A percentile compares a stretch with the other conserved stretches of the same genome.
Conservation (phyloP, 2,888 invertebrate species). For the Escarpia spicata region DNA sequence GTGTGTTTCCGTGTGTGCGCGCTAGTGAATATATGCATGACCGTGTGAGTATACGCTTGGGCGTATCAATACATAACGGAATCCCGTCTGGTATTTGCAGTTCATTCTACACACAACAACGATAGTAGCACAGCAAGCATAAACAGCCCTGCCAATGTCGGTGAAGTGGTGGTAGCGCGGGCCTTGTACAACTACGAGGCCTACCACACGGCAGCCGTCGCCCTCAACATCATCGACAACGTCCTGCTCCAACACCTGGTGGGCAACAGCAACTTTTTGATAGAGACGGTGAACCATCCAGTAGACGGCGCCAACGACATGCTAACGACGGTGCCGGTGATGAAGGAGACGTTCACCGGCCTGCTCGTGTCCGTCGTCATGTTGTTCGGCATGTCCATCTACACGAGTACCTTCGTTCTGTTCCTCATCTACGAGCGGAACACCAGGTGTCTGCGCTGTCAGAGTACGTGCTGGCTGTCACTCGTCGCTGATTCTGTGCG, state of each 20-base stretch:
- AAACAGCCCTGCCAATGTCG: background rate
- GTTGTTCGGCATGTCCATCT: background rate
- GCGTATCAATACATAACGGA: background rate
- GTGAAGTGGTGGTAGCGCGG: background rate
- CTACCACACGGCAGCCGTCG: background rate
- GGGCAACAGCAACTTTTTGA: background rate
- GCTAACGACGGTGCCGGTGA: background rate
- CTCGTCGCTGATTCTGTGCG: background rate
- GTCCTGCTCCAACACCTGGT: background rate
- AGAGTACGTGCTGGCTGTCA: background rate
- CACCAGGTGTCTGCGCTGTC: background rate
- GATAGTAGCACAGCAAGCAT: background rate
- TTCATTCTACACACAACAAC: background rate
- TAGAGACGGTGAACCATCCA: background rate
- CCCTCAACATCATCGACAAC: background rate
- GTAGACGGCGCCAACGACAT: background rate
- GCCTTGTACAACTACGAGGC: background rate
- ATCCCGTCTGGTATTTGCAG: background rate
- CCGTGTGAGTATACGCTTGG: background rate
- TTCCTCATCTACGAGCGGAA: background rate
- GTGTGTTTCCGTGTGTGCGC: background rate
- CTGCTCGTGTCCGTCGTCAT: background rate
- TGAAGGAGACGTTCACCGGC: background rate
- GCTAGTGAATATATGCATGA: background rate
- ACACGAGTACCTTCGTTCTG: slow-evolving; percentile 3